Evolutionary conservation across 37 sponge, comb jelly and placozoan genomes (phyloP), one percentile per base, ranked within the genome.

Genomic region (Cliona cf. orientalis): DNA sequence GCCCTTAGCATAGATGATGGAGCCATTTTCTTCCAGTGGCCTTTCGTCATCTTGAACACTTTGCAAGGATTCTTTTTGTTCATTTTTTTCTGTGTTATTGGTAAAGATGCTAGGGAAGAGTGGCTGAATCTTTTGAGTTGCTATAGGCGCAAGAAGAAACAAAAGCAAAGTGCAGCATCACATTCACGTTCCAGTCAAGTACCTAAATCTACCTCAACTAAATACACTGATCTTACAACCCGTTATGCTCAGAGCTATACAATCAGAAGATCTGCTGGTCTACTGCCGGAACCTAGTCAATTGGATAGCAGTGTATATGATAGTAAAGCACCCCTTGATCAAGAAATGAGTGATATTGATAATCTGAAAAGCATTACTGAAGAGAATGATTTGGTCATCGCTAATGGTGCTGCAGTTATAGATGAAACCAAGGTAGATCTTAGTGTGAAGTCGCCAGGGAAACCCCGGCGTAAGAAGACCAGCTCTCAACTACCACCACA

Each of bases 41-140:
- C 77, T 7, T 88, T 88, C 67, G 79, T 77, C 58, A 55, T 88
- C 44, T 71, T 88, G 41, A 78, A 56, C 69, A 46, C 78, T 0
- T 11, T 42, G 3, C 89, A 88, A 76, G 89, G 80, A 17, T 66
- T 92, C 23, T 39, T 88, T 33, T 28, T 89, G 23, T 89, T 83
- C 55, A 21, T 92, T 14, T 92, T 92, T 78, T 84, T 87, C 77
- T 83, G 84, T 66, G 56, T 78, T 2, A 39, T 82, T 37, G 49
- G 74, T 33, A 58, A 60, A 46, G 85, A 83, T 19, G 73, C 78
- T 1, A 64, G 90, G 25, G 68, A 83, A 17, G 78, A 84, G 32
- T 89, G 90, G 90, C 44, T 45, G 19, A 70, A 76, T 12, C n/a
- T 85, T 1, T 42, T 85, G 1, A 56, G 78, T 32, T 79, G 79